Percentiles rank a stretch among this genome's conserved stretches.
Conservation (phyloP, 2,113 vertebrate genomes). For the Pelmatolapia mariae region DNA sequence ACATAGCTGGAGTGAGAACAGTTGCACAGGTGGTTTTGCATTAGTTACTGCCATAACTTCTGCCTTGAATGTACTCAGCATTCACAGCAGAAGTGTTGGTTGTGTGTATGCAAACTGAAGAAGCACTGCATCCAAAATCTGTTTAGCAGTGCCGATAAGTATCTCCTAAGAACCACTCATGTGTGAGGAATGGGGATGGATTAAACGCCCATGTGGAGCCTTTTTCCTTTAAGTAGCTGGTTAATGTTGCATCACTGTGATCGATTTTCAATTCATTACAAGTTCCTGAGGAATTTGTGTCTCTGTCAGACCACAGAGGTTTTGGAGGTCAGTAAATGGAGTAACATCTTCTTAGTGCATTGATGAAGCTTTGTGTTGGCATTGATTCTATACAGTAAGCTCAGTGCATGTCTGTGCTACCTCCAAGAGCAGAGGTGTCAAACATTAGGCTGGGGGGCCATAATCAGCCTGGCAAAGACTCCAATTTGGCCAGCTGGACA, state of each 20-base stretch:
- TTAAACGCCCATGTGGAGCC: not conserved
- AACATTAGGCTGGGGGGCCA: not conserved
- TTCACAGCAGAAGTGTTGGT: not conserved
- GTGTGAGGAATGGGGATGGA: not conserved
- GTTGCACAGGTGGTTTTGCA: not conserved
- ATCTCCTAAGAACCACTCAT: not conserved
- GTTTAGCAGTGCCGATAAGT: not conserved
- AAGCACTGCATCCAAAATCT: not conserved
- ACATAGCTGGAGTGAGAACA: not conserved
- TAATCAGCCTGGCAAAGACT: not conserved
- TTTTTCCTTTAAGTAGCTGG: not conserved
- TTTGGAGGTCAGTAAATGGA: not conserved
- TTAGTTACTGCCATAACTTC: not conserved
- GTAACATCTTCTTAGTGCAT: not conserved
- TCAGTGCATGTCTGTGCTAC: not conserved
- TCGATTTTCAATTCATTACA: not conserved
- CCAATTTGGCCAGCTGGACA: not conserved
- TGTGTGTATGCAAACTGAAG: not conserved
- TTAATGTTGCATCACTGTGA: not conserved
- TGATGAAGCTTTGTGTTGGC: not conserved
- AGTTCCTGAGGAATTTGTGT: not conserved
- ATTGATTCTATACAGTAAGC: not conserved
- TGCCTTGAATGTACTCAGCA: not conserved
- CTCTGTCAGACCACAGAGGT: not conserved
- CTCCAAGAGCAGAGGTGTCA: not conserved